Percentiles rank a stretch among this genome's conserved stretches.
phyloP scores from a whole-genome alignment of 2,888 invertebrate genomes.

The Leuctra nigra region DNA sequence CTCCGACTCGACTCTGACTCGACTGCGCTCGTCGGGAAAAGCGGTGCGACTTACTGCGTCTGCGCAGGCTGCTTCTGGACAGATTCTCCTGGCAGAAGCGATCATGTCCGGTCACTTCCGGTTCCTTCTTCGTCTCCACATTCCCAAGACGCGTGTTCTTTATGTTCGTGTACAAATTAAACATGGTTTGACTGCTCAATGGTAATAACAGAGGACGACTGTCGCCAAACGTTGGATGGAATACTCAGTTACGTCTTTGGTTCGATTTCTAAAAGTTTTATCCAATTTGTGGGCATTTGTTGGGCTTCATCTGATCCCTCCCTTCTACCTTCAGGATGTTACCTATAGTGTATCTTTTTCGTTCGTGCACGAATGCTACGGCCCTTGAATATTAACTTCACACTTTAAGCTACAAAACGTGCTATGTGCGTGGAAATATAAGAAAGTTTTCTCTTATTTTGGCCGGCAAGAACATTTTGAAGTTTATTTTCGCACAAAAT shows the following conservation, averaged over 20 bases:
- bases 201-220: neutral
- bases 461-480: too few species aligned
- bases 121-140: conserved; percentile 44
- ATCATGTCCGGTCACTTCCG: conserved; percentile 71
- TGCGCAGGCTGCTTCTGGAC: conserved; percentile 38
- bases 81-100: conserved; percentile 61
- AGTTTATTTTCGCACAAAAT: too few species aligned
- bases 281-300: conserved; percentile 27
- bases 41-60: conserved; percentile 41
- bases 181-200: conserved; percentile 47
- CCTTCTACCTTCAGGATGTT: too few species aligned
- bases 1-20: too few species aligned
- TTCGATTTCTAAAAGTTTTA: conserved; percentile 10
- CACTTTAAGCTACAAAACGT: too few species aligned
- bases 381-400: too few species aligned
- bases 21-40: conserved; percentile 60
- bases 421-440: too few species aligned
- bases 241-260: neutral
- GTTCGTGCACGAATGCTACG: too few species aligned
- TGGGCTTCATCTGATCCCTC: too few species aligned
- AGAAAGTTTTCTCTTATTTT: too few species aligned
- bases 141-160: neutral
- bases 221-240: neutral
- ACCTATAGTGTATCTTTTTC: too few species aligned
- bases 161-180: conserved; percentile 67